Conservation (phyloP, 2,113 vertebrate species). For the Ancistrus triradiatus region DNA sequence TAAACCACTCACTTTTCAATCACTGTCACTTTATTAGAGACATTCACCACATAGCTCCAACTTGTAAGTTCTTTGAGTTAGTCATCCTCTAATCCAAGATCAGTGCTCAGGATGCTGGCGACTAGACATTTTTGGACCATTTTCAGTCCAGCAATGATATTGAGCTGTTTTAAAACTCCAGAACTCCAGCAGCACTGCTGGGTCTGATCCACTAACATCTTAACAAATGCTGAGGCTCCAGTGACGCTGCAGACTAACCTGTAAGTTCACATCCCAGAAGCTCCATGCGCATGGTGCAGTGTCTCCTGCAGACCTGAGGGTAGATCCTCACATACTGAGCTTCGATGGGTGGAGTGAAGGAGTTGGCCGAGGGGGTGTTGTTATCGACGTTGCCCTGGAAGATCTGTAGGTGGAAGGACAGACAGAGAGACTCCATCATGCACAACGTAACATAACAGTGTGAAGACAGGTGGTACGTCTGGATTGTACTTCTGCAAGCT, state of each 20-base stretch:
- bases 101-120: too few species aligned
- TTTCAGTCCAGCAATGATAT: too few species aligned
- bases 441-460: neutral
- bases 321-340: conserved; percentile 91
- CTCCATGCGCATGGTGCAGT: conserved; percentile 95
- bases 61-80: too few species aligned
- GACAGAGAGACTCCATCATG: conserved; percentile 36
- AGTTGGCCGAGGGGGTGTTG: conserved; percentile 92
- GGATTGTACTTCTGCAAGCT: neutral
- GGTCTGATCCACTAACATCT: too few species aligned
- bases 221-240: neutral
- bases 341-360: conserved; percentile 93
- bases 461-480: too few species aligned
- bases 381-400: conserved; percentile 95
- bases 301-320: conserved; percentile 94
- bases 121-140: too few species aligned
- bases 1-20: too few species aligned
- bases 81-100: too few species aligned
- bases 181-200: too few species aligned
- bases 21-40: too few species aligned
- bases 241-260: conserved; percentile 64
- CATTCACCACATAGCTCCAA: too few species aligned
- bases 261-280: conserved; percentile 94
- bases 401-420: conserved; percentile 69
- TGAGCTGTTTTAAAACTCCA: too few species aligned